Conservation (phyloP, 1,140 invertebrate genomes). For the Euborellia annulipes region DNA sequence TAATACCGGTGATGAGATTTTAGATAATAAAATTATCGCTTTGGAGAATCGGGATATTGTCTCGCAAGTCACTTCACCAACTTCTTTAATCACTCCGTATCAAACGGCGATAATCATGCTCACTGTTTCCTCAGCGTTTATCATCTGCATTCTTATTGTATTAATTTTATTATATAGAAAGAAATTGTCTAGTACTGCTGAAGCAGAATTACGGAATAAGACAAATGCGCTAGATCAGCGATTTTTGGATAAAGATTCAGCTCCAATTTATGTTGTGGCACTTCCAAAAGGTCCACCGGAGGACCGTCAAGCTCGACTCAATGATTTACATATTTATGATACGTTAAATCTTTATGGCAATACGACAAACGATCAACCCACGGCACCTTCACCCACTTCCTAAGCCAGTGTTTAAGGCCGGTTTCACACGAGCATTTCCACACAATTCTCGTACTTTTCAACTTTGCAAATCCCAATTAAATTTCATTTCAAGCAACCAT, state of each 20-base stretch:
- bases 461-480: too few species aligned
- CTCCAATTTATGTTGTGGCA: constrained; percentile 10
- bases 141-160: constrained; percentile 50
- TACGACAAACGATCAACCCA: too few species aligned
- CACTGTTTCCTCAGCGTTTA: constrained; percentile 49
- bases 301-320: too few species aligned
- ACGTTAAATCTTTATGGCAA: too few species aligned
- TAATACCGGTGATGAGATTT: constrained; percentile 10
- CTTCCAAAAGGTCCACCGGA: constrained; percentile 1
- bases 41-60: constrained; percentile 50
- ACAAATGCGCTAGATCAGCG: not conserved
- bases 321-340: too few species aligned
- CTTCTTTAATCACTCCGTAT: constrained; percentile 46
- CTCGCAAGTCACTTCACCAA: constrained; percentile 34
- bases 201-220: constrained; percentile 9
- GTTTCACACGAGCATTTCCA: too few species aligned
- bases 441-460: too few species aligned
- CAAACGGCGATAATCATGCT: constrained; percentile 52
- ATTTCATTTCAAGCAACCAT: too few species aligned
- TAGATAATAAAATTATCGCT: constrained; percentile 31
- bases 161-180: constrained; percentile 45
- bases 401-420: too few species aligned
- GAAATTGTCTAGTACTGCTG: constrained; percentile 17
- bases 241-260: constrained; percentile 1
- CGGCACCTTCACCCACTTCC: too few species aligned